phyloP scores from a whole-genome alignment of 2,888 invertebrate species.

The Pyrrhosoma nymphula region DNA sequence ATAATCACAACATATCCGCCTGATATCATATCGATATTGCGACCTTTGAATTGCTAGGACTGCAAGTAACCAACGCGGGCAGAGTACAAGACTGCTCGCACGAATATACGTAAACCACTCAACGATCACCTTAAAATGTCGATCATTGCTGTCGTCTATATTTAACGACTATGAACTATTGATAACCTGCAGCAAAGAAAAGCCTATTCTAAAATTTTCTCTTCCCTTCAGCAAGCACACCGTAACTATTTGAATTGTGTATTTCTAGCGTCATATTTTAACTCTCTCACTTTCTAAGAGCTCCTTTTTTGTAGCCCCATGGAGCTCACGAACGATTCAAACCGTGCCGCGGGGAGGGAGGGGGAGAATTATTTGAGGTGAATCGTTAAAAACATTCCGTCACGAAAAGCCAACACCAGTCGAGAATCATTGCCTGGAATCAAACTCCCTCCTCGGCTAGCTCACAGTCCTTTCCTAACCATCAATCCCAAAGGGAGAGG shows the following conservation, averaged over 20 bases:
- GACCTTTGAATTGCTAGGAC: too few species aligned
- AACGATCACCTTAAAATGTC: too few species aligned
- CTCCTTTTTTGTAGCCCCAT: not conserved
- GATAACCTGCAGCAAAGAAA: too few species aligned
- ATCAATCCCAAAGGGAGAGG: not conserved
- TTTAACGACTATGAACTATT: too few species aligned
- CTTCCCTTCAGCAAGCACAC: too few species aligned
- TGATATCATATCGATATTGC: too few species aligned
- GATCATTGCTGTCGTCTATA: too few species aligned
- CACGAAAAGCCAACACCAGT: not conserved
- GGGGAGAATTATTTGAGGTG: not conserved
- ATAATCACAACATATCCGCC: too few species aligned
- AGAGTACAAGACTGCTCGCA: too few species aligned
- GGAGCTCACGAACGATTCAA: not conserved
- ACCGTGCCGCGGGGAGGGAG: not conserved
- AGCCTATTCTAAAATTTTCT: too few species aligned
- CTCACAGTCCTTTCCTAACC: not conserved
- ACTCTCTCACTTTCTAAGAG: not conserved
- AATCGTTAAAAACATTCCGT: slow-evolving; percentile 4
- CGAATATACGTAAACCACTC: too few species aligned
- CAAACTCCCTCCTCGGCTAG: not conserved
- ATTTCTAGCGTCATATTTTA: not conserved
- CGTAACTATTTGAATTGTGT: not conserved
- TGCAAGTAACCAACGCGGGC: too few species aligned
- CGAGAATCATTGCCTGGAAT: not conserved